Percentiles rank a stretch among this genome's conserved stretches.
phyloP scores from a whole-genome alignment of 2,797 vertebrate species.

The Melanotaenia trifasciata region DNA sequence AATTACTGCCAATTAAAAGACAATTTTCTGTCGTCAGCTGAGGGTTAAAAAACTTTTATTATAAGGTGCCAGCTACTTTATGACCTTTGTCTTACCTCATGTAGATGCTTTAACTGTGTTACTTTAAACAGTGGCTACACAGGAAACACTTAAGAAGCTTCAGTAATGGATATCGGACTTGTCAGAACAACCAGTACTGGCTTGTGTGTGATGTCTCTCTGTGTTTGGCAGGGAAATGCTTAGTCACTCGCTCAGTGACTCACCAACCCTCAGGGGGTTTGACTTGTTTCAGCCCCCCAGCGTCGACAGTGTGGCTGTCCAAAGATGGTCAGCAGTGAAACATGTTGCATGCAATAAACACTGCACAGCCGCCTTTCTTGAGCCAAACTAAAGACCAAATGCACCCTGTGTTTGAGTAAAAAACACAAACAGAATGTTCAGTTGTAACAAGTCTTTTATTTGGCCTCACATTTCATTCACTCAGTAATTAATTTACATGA shows the following conservation, averaged over 20 bases:
- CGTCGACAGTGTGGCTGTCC: slow-evolving; percentile 26
- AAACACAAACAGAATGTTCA: not conserved
- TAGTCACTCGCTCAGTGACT: slow-evolving; percentile 68
- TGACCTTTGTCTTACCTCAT: not conserved
- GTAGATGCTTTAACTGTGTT: not conserved
- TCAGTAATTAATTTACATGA: slow-evolving; percentile 76
- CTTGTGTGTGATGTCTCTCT: slow-evolving; percentile 12
- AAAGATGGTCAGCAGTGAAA: slow-evolving; percentile 60
- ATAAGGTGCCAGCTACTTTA: not conserved
- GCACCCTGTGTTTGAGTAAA: slow-evolving; percentile 10
- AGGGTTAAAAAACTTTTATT: not conserved
- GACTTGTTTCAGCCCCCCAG: slow-evolving; percentile 61
- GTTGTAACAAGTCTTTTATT: slow-evolving; percentile 77
- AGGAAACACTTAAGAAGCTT: not conserved
- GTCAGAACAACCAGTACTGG: not conserved
- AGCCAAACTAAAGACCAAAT: slow-evolving; percentile 37
- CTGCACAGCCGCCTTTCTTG: slow-evolving; percentile 40
- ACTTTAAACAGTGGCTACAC: not conserved
- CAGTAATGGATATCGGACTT: not conserved
- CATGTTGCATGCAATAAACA: slow-evolving; percentile 47
- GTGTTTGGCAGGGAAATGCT: slow-evolving; percentile 58
- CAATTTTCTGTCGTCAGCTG: not conserved
- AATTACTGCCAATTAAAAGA: not conserved
- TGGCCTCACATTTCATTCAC: slow-evolving; percentile 70
- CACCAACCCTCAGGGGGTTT: slow-evolving; percentile 36